phyloP scores from a whole-genome alignment of 2,888 invertebrate species.

The Neria commutata region DNA sequence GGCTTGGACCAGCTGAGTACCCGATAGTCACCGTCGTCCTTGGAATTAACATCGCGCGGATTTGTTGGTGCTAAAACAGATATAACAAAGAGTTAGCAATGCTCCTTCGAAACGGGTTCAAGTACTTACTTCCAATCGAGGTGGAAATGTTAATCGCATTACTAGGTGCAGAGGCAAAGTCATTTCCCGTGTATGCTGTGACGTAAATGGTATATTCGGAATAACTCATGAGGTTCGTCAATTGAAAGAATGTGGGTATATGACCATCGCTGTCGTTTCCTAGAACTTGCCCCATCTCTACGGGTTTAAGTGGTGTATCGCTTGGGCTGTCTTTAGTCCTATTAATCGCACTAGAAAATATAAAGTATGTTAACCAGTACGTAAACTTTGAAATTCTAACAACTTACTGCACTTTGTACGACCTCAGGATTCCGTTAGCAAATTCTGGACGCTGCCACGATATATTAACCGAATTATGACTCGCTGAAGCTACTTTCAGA shows the following conservation, averaged over 20 bases:
- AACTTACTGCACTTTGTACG: slow-evolving; percentile 70
- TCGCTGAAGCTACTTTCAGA: slow-evolving; percentile 57
- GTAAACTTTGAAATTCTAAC: too few species aligned
- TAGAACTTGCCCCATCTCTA: too few species aligned
- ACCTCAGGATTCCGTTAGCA: slow-evolving; percentile 74
- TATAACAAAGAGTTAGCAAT: slow-evolving; percentile 1
- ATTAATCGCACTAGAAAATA: too few species aligned
- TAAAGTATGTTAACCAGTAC: too few species aligned
- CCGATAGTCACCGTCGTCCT: slow-evolving; percentile 19
- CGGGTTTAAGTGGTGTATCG: too few species aligned
- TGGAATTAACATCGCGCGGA: slow-evolving; percentile 34
- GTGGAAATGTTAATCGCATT: slow-evolving; percentile 65
- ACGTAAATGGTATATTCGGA: slow-evolving; percentile 72
- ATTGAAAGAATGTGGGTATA: slow-evolving; percentile 36
- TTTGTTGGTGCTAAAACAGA: slow-evolving; percentile 37
- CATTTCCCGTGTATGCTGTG: slow-evolving; percentile 72
- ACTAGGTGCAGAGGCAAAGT: slow-evolving; percentile 69
- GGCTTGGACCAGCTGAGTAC: slow-evolving; percentile 64
- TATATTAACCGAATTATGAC: slow-evolving; percentile 68
- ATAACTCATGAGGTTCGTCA: slow-evolving; percentile 64
- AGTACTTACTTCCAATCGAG: slow-evolving; percentile 65
- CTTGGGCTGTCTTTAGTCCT: too few species aligned
- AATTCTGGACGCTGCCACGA: slow-evolving; percentile 70
- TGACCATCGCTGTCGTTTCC: background rate
- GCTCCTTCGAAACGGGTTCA: background rate